phyloP scores from a whole-genome alignment of 2,888 invertebrate genomes.

The Onchidella celtica region DNA sequence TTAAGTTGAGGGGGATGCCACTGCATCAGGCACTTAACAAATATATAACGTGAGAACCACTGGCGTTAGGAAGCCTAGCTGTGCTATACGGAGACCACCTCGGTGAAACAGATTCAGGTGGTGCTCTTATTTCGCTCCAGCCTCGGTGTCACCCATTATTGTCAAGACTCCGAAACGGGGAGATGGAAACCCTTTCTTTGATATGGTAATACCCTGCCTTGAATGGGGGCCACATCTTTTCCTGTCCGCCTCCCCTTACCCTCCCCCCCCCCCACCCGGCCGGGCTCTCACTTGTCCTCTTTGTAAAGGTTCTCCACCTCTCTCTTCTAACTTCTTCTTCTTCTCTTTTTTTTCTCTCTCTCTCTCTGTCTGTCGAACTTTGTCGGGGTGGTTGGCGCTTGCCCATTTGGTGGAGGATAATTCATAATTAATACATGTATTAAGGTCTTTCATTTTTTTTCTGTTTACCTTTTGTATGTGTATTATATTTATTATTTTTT shows the following conservation, averaged over 20 bases:
- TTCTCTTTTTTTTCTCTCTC: not conserved
- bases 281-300: not conserved
- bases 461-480: too few species aligned
- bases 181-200: not conserved
- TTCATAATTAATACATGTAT: too few species aligned
- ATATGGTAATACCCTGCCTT: not conserved
- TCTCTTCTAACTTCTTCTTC: not conserved
- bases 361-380: not conserved
- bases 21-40: too few species aligned
- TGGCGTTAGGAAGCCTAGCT: too few species aligned
- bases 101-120: not conserved
- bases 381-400: not conserved
- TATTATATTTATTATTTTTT: too few species aligned
- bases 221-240: too few species aligned
- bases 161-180: not conserved
- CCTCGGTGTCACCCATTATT: slow-evolving; percentile 2
- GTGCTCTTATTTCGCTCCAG: not conserved
- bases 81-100: not conserved
- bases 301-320: not conserved
- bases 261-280: too few species aligned
- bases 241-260: too few species aligned
- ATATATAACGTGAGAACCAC: too few species aligned
- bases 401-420: too few species aligned
- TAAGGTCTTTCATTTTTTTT: too few species aligned
- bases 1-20: too few species aligned